Conservation (phyloP, 2,888 invertebrate species). For the Patella pellucida region DNA sequence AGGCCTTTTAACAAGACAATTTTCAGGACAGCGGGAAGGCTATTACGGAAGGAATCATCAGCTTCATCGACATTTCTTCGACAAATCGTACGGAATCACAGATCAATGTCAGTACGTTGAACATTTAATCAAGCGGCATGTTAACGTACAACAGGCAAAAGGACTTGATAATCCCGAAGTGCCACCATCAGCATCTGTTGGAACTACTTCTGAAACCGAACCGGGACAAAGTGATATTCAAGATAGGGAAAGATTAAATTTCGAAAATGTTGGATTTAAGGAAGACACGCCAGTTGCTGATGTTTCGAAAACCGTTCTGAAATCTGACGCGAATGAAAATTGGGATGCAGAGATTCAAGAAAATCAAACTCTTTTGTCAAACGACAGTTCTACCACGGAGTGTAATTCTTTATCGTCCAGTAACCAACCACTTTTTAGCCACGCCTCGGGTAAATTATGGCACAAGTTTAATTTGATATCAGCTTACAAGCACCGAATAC, state of each 20-base stretch:
- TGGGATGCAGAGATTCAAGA: not conserved
- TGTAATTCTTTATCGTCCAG: no score
- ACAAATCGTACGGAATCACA: slow-evolving; percentile 70
- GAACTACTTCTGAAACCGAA: not conserved
- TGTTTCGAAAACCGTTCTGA: not conserved
- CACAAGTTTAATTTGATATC: slow-evolving; percentile 81
- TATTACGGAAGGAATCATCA: slow-evolving; percentile 36
- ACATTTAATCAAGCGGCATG: not conserved
- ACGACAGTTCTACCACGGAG: not conserved
- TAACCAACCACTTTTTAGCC: slow-evolving; percentile 56
- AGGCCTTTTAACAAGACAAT: slow-evolving; percentile 51
- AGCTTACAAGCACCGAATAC: slow-evolving; percentile 76
- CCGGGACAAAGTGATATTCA: not conserved
- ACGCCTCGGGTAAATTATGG: slow-evolving; percentile 77
- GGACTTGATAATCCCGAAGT: not conserved
- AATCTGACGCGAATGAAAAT: not conserved
- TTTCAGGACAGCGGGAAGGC: slow-evolving; percentile 70
- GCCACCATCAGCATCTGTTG: not conserved
- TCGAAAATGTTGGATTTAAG: not conserved
- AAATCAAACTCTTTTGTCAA: not conserved
- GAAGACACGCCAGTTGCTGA: not conserved
- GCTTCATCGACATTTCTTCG: slow-evolving; percentile 59
- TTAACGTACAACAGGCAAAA: not conserved
- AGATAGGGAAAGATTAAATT: not conserved
- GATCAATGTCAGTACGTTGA: slow-evolving; percentile 71